phyloP scores from a whole-genome alignment of 2,113 vertebrate genomes.

The Anthoscopus minutus region DNA sequence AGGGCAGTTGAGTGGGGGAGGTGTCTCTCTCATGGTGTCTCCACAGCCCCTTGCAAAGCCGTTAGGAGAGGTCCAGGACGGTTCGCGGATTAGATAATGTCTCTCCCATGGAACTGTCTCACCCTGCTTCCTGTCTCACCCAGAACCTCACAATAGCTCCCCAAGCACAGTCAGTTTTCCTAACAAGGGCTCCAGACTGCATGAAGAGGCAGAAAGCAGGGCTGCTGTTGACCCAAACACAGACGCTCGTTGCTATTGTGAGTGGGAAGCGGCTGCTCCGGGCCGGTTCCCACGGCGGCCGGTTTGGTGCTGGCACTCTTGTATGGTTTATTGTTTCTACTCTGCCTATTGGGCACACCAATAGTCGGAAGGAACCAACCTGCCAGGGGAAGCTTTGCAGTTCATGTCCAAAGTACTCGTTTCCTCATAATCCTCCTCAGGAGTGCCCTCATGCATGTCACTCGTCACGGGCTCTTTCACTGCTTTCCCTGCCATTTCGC shows the following conservation, averaged over 20 bases:
- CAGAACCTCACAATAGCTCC: constrained; percentile 22
- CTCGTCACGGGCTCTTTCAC: constrained; percentile 70
- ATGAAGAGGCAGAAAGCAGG: not conserved
- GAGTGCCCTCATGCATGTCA: constrained; percentile 75
- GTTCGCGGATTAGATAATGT: not conserved
- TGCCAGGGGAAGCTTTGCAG: constrained; percentile 85
- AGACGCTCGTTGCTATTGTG: not conserved
- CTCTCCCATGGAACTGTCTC: not conserved
- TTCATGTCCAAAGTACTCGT: constrained; percentile 80
- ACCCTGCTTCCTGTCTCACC: constrained; percentile 25
- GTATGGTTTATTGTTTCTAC: not conserved
- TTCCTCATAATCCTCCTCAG: constrained; percentile 83
- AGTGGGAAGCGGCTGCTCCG: not conserved
- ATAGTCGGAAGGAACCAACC: constrained; percentile 70
- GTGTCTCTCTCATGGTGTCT: not conserved
- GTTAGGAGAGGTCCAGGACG: not conserved
- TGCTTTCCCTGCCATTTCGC: constrained; percentile 71
- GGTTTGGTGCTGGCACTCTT: constrained; percentile 32
- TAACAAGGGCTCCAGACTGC: not conserved
- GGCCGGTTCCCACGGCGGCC: not conserved
- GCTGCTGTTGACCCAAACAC: constrained; percentile 19
- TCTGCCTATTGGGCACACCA: not conserved
- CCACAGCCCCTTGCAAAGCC: not conserved
- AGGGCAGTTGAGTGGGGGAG: not conserved
- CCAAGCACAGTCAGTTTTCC: not conserved